Evolutionary conservation across 2,797 vertebrate species (phyloP), one percentile per base, ranked within the genome.

Genomic region (Podarcis siculus): DNA sequence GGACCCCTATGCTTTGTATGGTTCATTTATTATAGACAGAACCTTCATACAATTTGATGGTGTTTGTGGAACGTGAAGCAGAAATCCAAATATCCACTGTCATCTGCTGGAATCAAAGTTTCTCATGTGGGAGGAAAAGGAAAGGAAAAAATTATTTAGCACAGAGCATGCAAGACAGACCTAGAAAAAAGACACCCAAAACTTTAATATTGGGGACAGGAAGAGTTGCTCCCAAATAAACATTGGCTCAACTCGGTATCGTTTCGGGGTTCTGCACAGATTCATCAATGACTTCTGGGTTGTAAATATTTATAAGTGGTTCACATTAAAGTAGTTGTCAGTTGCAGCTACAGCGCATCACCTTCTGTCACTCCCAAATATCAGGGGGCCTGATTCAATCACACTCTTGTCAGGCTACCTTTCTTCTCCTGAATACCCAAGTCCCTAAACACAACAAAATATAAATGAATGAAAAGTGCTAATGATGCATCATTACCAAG

Each of bases 231-330:
- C 77, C 88, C 90, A 95, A 95, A 95, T 67, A 95, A 96, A 94
- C 92, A 93, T 88, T 88, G 83, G 89, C 93, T 83, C 91, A 94
- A 87, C 82, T 93, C 88, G 73, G 88, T 94, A 90, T 94, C 96
- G 93, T 95, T 96, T 95, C 89, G 94, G 89, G 94, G 89, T 91
- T 85, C 83, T 89, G 88, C 85, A 89, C 92, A 88, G 90, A 90
- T 87, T 95, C 95, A 96, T 96, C 92, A 95, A 83, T 91, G 93
- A 93, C 90, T 95, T 96, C 94, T 93, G 93, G 95, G 95, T 95
- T 94, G 96, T 97, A 97, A 97, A 97, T 97, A 97, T 97, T 97
- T 97, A 96, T 97, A 96, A 97, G 95, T 94, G 95, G 91, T 88
- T 97, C 94, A 91, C 96, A 97, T 95, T 97, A 96, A 97, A 96